Base-by-base conservation (phyloP, 2,888 invertebrate genomes). In the Noctua janthina region DNA sequence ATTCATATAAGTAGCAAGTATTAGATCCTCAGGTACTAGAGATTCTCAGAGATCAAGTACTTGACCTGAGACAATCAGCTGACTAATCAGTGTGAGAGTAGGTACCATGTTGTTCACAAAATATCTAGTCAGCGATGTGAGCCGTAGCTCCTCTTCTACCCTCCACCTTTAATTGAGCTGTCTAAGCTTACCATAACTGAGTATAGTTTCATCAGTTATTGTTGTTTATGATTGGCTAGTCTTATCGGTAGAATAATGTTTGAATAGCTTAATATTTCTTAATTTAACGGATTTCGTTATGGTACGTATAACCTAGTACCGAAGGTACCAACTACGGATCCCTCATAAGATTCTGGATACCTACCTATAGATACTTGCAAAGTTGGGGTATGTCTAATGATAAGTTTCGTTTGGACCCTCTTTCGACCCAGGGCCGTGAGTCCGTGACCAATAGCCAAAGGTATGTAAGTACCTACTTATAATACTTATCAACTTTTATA, bases 1-100 rank as follows among this genome's bases (percentile, higher is more conserved):
- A 79, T 59, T 81, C 79, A 79, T 11, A 5, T 80, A 43, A 4
- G 80, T 20, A 70, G 20, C 46, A 64, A 54, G 35, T 39, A 81
- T 39, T n/a, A 8, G 46, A 17, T 64, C 17, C 35, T 17, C 29
- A 62, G 29, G 15, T 62, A 62, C 62, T 29, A 29, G 29, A 29
- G 29, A 29, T 62, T 35, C 62, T 29, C 64, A 8, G 64, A 62
- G 62, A 64, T 64, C 64, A 64, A 64, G 49, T 81, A 64, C 20
- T 81, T 81, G 46, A 81, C 81, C 62, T 54, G 43, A 46, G 51
- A 46, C 81, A 64, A 62, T 29, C 49, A 62, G 70, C 56, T 80
- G 79, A 79, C 69, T 51, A 79, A 71, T 71, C 35, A 70, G 39
- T 49, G 68, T 29, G 35, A 49, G 20, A 54, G 51, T 67, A 78